phyloP scores from a whole-genome alignment of 2,888 invertebrate species.

The Merodon equestris region DNA sequence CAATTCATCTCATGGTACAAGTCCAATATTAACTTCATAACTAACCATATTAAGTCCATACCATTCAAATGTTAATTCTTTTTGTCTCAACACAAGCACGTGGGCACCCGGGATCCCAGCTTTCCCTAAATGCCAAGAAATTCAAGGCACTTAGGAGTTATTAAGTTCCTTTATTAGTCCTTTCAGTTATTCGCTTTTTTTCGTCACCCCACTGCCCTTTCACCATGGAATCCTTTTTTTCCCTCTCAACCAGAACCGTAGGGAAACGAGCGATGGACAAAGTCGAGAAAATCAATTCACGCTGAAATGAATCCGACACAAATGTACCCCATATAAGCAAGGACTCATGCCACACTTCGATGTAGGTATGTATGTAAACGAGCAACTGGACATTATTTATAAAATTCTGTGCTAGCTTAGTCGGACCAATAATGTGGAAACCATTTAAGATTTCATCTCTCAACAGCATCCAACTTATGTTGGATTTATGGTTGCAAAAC shows the following conservation, averaged over 20 bases:
- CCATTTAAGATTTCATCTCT: constrained; percentile 51
- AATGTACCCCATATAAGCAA: background rate
- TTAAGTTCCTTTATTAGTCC: constrained; percentile 2
- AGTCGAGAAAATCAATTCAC: constrained; percentile 17
- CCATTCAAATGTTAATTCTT: no score
- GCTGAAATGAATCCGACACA: constrained; percentile 27
- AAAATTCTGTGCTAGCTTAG: constrained; percentile 40
- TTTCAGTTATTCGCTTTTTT: background rate
- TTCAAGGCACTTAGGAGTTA: constrained; percentile 14
- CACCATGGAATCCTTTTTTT: no score
- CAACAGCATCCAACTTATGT: constrained; percentile 41
- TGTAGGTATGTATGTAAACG: no score
- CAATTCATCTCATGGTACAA: no score
- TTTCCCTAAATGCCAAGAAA: constrained; percentile 5
- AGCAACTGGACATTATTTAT: constrained; percentile 30
- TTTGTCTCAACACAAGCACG: no score
- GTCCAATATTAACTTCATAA: no score
- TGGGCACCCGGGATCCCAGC: no score
- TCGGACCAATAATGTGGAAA: constrained; percentile 50
- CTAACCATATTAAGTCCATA: no score
- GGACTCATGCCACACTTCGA: no score
- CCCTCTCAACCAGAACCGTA: no score
- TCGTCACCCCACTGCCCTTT: no score
- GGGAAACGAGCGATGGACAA: background rate
- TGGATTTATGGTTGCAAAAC: constrained; percentile 39